Percentiles rank a stretch among this genome's conserved stretches.
phyloP scores from a whole-genome alignment of 2,797 vertebrate species.

The Limosa lapponica region DNA sequence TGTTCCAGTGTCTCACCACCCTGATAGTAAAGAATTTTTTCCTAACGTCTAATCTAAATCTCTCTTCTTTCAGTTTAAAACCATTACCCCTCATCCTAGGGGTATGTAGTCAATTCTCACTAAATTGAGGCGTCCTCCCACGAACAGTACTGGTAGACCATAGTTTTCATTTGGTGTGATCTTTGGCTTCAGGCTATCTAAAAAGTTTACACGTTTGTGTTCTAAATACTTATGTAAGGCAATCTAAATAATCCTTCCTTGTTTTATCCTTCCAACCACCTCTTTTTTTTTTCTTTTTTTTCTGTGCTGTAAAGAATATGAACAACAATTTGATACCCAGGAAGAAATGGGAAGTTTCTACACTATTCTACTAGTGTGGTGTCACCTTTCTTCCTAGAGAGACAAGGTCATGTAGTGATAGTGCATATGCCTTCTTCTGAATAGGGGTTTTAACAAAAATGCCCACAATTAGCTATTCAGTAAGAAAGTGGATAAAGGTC shows the following conservation, averaged over 20 bases:
- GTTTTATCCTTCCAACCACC: neutral
- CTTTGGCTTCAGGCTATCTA: neutral
- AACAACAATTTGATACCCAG: neutral
- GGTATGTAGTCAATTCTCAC: neutral
- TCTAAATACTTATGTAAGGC: neutral
- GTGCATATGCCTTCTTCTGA: neutral
- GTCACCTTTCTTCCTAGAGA: neutral
- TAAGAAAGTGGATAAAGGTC: neutral
- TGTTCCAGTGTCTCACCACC: neutral
- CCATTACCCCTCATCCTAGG: accelerated
- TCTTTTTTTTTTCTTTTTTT: neutral
- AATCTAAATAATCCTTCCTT: neutral
- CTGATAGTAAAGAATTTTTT: neutral
- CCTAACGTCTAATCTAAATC: neutral
- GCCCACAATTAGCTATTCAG: neutral
- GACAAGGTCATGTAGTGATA: neutral
- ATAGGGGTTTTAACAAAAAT: neutral
- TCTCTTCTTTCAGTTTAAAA: neutral
- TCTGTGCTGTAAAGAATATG: neutral
- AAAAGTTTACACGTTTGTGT: neutral
- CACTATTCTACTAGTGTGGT: neutral
- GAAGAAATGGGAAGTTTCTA: neutral
- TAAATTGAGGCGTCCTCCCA: neutral
- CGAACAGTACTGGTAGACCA: neutral
- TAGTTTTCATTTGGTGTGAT: neutral